Evolutionary conservation across 2,113 vertebrate species (phyloP).

Genomic region (Acanthochromis polyacanthus): DNA sequence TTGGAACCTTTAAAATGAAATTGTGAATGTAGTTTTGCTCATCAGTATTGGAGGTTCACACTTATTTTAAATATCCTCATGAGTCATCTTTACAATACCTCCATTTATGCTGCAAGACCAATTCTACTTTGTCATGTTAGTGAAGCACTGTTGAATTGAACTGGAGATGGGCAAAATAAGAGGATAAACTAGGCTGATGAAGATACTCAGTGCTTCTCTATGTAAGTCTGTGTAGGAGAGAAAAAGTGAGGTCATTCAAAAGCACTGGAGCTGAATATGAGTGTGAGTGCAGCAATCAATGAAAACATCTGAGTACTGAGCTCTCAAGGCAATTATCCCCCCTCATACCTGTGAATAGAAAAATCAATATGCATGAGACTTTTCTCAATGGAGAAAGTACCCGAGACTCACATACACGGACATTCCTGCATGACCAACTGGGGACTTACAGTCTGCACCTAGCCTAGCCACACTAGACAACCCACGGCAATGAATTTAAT

Average conservation of each 20-base stretch:
- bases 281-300: slow-evolving; percentile 35
- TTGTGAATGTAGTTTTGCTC: not conserved
- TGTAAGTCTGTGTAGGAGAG: not conserved
- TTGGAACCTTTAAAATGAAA: not conserved
- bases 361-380: slow-evolving; percentile 39
- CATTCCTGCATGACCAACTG: too few species aligned
- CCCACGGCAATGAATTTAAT: too few species aligned
- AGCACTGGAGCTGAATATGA: slow-evolving; percentile 27
- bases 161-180: not conserved
- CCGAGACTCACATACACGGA: not conserved
- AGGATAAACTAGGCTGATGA: not conserved
- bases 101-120: not conserved
- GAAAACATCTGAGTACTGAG: slow-evolving; percentile 21
- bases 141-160: not conserved
- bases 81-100: not conserved
- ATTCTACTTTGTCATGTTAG: slow-evolving; percentile 18
- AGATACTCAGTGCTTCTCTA: not conserved
- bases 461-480: too few species aligned
- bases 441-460: too few species aligned
- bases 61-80: slow-evolving; percentile 5
- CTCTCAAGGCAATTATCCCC: slow-evolving; percentile 21
- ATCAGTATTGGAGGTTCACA: not conserved
- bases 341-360: slow-evolving; percentile 40
- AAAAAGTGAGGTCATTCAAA: not conserved
- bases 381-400: not conserved